Conservation (phyloP, 2,113 vertebrate genomes). For the Coptodon bakossiorum region DNA sequence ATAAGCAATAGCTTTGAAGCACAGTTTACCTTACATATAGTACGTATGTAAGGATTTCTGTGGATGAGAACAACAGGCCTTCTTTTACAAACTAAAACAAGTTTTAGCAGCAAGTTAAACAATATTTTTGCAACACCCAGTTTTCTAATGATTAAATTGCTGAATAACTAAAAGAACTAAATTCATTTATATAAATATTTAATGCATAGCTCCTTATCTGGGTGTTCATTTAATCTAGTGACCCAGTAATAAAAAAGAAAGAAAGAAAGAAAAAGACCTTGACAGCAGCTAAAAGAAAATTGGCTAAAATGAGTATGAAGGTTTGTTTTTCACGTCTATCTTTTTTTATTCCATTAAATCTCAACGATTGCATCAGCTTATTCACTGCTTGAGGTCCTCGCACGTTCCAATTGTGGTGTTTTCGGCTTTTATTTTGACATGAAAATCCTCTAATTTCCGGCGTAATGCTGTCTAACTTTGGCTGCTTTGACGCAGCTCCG, state of each 20-base stretch:
- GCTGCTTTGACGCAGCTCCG: constrained; percentile 8
- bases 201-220: not conserved
- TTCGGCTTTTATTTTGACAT: constrained; percentile 2
- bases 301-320: not conserved
- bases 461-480: not conserved
- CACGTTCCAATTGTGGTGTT: not conserved
- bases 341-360: not conserved
- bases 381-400: not conserved
- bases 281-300: not conserved
- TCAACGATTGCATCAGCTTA: not conserved
- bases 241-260: not conserved
- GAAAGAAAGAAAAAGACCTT: not conserved
- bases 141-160: not conserved
- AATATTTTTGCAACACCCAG: not conserved
- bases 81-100: not conserved
- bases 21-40: not conserved
- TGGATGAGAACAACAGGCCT: not conserved
- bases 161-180: not conserved
- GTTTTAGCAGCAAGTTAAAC: not conserved
- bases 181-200: not conserved
- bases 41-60: not conserved
- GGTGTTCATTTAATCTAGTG: not conserved
- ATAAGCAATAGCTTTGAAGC: not conserved
- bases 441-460: not conserved
- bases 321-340: not conserved